Base-by-base conservation (phyloP, 2,797 vertebrate species). In the Acrossocheilus fasciatus region DNA sequence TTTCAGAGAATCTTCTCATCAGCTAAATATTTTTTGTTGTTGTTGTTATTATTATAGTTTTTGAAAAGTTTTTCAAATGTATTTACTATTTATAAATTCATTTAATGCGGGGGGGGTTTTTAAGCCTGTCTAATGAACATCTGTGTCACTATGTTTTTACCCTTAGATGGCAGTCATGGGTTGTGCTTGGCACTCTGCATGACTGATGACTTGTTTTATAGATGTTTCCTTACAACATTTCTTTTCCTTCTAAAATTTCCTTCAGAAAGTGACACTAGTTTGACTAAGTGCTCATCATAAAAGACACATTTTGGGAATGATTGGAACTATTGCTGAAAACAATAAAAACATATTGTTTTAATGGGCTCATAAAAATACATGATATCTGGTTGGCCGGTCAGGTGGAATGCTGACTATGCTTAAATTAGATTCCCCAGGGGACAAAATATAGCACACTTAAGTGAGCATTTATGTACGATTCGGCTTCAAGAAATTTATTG, bases 131-230 rank as follows among this genome's bases (percentile, higher is more conserved):
- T 52, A n/a, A 66, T 78, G 36, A n/a, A 69, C 15, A 34, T 73
- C 7, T 78, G 45, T 26, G 45, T 69, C 64, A 34, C 41, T 15
- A 17, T 34, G 52, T 77, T 59, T 77, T 76, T 76, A 76, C 47
- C 73, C 73, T 73, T 89, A 94, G 94, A 85, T 93, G 94, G 95
- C 93, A 93, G 91, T 79, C 90, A 89, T 88, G 90, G 85, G 78
- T 91, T 92, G 90, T 72, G 26, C 87, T 82, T 41, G 45, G 41
- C 36, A 76, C 20, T 47, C 23, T 50, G 17, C 43, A 52, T 72
- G 34, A 69, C 69, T 47, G n/a, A 86, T 34, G 64, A 10, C 20
- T 79, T 59, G 12, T 17, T 74, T 20, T 69, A 45, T 59, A 6
- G 4, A 26, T 18, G 45, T 66, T 6, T 6, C 57, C 62, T 41